Evolutionary conservation across 2,888 invertebrate genomes (phyloP), one percentile per base, ranked within the genome.

Genomic region (Panzeria rudis): DNA sequence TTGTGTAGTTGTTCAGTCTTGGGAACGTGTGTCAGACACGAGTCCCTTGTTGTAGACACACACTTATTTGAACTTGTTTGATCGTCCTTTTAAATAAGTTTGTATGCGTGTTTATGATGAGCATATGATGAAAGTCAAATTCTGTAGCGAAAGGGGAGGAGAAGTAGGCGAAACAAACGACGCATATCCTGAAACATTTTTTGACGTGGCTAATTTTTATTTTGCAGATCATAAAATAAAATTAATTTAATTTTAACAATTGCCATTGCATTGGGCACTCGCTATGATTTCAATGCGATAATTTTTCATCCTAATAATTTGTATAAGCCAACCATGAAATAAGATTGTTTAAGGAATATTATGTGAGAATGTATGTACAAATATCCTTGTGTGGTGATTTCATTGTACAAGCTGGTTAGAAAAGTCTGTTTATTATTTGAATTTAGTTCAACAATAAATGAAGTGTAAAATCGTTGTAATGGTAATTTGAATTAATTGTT

Each of bases 231-330:
- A 91, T 90, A 89, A 89, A 91, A 91, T 91, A 92, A 92, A 91
- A 91, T 91, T 91, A 92, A 92, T 92, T 92, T 90, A 91, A 91
- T 92, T 92, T 90, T 84, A 88, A 89, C 90, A 90, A 91, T 91
- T 90, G 90, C 88, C 86, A 73, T 82, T 86, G 86, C n/a, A 54
- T 64, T 83, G 87, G 83, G 76, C 68, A n/a, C n/a, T n/a, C n/a
- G 71, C 41, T 44, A n/a, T 69, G 59, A 77, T 83, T 77, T 71
- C 25, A n/a, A 62, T 77, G 35, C 41, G 9, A 62, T 80, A 38
- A 50, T 41, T 41, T 59, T 41, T 38, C n/a, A 44, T 59, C 25
- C 44, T 41, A 20, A n/a, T 3, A 47, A 32, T 41, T 41, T 15
- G 15, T 6, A 38, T 7, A 56, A 62, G 47, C 3, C 56, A 56